Evolutionary conservation across 2,113 vertebrate genomes (phyloP).

Genomic region (Archilochus colubris): DNA sequence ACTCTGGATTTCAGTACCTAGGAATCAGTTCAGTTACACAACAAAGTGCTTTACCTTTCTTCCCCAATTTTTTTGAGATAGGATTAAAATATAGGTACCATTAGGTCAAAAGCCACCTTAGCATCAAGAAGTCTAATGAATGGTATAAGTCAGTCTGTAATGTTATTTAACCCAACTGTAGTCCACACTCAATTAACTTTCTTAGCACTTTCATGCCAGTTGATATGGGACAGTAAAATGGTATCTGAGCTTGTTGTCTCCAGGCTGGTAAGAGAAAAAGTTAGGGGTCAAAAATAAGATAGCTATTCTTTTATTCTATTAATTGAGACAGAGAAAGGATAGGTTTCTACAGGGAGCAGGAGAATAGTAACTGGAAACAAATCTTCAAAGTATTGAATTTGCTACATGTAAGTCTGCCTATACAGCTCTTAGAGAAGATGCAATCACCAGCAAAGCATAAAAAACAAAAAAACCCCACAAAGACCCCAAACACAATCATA

Average conservation of each 20-base stretch:
- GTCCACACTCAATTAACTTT: background rate
- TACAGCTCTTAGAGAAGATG: background rate
- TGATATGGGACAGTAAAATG: background rate
- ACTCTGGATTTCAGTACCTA: background rate
- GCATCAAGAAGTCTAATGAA: conserved; percentile 22
- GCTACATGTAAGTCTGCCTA: background rate
- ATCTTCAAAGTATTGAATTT: background rate
- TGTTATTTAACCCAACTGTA: background rate
- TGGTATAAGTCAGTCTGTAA: background rate
- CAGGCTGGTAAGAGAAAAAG: background rate
- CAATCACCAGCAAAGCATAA: background rate
- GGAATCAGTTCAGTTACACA: background rate
- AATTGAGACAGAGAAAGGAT: background rate
- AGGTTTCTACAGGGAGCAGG: background rate
- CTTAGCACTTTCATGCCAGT: background rate
- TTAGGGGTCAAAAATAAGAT: background rate
- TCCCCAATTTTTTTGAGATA: background rate
- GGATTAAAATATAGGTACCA: background rate
- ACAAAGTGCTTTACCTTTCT: background rate
- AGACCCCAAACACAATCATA: too few relatives aligned
- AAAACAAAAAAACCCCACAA: too few relatives aligned
- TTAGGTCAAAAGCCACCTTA: background rate
- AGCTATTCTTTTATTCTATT: background rate
- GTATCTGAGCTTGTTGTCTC: background rate
- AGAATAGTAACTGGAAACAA: background rate